phyloP scores from a whole-genome alignment of 2,888 invertebrate genomes.

The Pterobdella sp. region DNA sequence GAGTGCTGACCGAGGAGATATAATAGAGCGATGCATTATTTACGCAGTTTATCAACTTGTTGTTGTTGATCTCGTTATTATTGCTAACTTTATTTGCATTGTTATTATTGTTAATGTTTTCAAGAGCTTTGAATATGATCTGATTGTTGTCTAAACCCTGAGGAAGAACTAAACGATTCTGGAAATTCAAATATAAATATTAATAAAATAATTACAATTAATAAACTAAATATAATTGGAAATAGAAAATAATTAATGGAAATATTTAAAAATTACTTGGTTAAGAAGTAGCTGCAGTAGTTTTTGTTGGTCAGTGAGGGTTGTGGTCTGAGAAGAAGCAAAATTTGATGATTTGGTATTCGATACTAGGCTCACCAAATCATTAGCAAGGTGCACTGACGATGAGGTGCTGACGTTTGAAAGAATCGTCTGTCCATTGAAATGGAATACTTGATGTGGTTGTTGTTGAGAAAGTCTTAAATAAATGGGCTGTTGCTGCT shows the following conservation, averaged over 20 bases:
- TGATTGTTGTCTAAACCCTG: constrained; percentile 4
- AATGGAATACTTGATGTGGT: background rate
- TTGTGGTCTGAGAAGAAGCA: background rate
- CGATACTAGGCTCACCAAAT: background rate
- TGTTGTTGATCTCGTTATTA: background rate
- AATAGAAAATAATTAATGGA: no score
- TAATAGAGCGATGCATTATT: background rate
- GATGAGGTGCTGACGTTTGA: background rate
- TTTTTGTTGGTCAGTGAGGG: background rate
- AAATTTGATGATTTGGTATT: background rate
- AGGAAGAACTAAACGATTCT: background rate
- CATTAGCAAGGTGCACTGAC: background rate
- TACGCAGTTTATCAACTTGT: background rate
- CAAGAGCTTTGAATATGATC: background rate
- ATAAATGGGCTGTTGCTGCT: background rate
- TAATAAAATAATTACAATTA: no score
- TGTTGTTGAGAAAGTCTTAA: constrained; percentile 7
- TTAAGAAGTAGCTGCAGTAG: background rate
- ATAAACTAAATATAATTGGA: no score
- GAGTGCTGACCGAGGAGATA: background rate
- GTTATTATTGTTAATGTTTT: background rate
- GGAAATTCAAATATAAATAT: no score
- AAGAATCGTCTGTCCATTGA: background rate
- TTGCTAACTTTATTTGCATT: background rate
- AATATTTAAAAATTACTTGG: no score